A percentile compares a stretch with the other conserved stretches of the same genome.
These are phyloP conservation scores for Copidosoma aretas DNA, from an alignment of 2,888 invertebrate species.

Conservation along the genomic window DNA sequence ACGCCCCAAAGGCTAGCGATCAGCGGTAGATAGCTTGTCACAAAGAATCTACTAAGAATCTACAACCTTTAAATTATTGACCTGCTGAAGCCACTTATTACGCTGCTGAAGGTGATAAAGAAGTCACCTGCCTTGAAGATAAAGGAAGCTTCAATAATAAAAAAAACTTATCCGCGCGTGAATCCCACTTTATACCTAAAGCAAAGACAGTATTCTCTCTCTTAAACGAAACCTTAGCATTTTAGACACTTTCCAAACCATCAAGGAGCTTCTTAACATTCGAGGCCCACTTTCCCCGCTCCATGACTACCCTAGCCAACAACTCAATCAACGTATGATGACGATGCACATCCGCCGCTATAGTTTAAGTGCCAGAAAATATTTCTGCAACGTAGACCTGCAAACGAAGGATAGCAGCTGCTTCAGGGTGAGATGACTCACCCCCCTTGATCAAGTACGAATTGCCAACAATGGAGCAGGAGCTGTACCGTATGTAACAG, in stretches of 20 bases:
- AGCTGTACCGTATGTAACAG: conserved; percentile 44
- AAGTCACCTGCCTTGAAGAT: too few relatives aligned
- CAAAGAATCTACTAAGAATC: too few relatives aligned
- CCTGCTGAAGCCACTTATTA: too few relatives aligned
- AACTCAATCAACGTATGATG: not conserved
- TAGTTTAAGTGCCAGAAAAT: conserved; percentile 22
- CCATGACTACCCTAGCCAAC: conserved; percentile 22
- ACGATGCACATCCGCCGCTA: conserved; percentile 29
- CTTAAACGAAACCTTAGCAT: not conserved
- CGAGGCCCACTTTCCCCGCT: conserved; percentile 11
- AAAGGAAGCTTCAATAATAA: not conserved
- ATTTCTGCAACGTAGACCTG: conserved; percentile 22
- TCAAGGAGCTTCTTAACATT: not conserved
- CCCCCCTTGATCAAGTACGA: conserved; percentile 37
- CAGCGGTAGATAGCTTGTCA: too few relatives aligned
- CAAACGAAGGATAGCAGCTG: conserved; percentile 22
- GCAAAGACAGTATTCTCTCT: not conserved
- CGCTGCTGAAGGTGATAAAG: too few relatives aligned
- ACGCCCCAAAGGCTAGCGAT: too few relatives aligned
- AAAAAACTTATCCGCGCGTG: not conserved
- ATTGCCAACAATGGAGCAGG: conserved; percentile 43
- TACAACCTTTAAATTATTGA: too few relatives aligned
- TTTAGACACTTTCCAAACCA: too few relatives aligned
- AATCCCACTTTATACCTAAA: not conserved
- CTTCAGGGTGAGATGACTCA: conserved; percentile 36